Percentiles rank a stretch among this genome's conserved stretches.
Conservation (phyloP, 92 coral and sea anemone species). For the Paramuricea clavata region DNA sequence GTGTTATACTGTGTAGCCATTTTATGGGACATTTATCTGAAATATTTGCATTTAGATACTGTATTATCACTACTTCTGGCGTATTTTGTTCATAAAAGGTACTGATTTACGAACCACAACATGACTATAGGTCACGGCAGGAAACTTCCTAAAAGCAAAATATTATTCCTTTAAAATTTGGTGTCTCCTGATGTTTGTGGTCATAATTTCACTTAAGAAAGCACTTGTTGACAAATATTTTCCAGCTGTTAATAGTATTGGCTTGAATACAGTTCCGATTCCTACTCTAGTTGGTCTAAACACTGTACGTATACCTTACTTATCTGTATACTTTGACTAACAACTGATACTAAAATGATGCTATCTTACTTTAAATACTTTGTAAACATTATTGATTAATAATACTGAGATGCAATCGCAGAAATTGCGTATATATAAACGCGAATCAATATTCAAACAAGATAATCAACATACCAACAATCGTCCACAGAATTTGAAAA, state of each 20-base stretch:
- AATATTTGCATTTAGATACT: no score
- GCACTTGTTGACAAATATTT: slow-evolving; percentile 11
- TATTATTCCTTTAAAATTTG: no score
- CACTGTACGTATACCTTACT: no score
- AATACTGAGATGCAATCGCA: background rate
- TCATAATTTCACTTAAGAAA: background rate
- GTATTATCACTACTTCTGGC: no score
- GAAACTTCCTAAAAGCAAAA: no score
- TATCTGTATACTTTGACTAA: no score
- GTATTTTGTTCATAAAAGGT: no score
- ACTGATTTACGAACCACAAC: no score
- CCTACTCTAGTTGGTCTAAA: background rate
- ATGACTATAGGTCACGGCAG: no score
- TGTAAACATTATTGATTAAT: slow-evolving; percentile 11
- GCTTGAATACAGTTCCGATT: background rate
- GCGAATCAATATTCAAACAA: background rate
- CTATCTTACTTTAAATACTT: background rate
- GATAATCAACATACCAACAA: background rate
- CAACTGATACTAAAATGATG: background rate
- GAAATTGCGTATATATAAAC: background rate
- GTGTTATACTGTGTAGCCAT: no score
- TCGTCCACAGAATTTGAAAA: no score
- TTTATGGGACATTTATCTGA: no score
- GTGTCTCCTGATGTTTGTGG: background rate
- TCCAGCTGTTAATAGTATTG: slow-evolving; percentile 19